Base-by-base conservation (phyloP, 1,140 invertebrate species). In the Daktulosphaira vitifoliae region DNA sequence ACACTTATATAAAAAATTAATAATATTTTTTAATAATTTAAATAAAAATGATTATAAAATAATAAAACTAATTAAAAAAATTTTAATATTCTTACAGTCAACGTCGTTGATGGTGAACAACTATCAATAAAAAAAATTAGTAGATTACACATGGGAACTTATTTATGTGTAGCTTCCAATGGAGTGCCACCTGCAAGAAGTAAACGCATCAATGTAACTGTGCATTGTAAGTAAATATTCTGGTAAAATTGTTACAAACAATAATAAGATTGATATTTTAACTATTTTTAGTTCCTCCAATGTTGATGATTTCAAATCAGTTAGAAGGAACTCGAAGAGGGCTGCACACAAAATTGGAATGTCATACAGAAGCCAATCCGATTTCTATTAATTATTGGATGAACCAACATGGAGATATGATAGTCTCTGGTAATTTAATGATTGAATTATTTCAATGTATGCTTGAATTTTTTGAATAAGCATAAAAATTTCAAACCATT, bases 351-450 rank as follows among this genome's bases (percentile, higher is more conserved):
- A 82, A 82, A 13, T 75, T 91, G 20, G 87, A 90, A 74, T 93
- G 90, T 74, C 85, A 89, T 71, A 90, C 88, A 0, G 89, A 93
- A 77, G 89, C 89, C 49, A 90, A 88, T 76, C 89, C 90, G 11
- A 84, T 85, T 59, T 91, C 89, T 8, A 90, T 91, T 71, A 91
- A 90, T 76, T 90, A 90, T 70, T 90, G 88, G 88, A 90, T 87
- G 5, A 90, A 85, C 1, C 87, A 90, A 70, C 78, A 82, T 38
- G 87, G 88, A 44, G 87, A 89, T 71, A 90, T 91, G 88, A 90
- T 91, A 70, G 85, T 90, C 74, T 88, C 88, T 73, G 88, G 88
- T 90, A 82, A 11, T 33, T 33, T 33, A 33, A 33, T 11, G 29
- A 33, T n/a, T n/a, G n/a, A n/a, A n/a, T n/a, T n/a, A n/a, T n/a